Conservation (phyloP, 2,797 vertebrate genomes). For the Acrossocheilus fasciatus region DNA sequence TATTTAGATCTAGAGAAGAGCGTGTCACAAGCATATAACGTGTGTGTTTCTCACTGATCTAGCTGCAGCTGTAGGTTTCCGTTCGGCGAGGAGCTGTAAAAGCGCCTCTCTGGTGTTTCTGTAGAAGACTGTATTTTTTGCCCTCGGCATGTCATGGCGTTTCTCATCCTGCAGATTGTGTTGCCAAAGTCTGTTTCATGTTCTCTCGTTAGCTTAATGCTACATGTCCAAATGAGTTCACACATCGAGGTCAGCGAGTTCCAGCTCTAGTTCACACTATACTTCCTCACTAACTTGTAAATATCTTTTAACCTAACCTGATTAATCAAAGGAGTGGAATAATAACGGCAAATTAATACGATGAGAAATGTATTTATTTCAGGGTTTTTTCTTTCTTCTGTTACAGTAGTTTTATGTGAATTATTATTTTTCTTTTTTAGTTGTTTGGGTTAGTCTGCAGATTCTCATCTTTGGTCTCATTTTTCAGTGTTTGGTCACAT, state of each 20-base stretch:
- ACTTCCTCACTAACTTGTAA: conserved; percentile 73
- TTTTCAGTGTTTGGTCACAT: conserved; percentile 68
- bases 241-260: conserved; percentile 69
- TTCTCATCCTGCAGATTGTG: conserved; percentile 66
- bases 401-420: conserved; percentile 73
- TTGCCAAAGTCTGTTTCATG: conserved; percentile 71
- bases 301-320: conserved; percentile 70
- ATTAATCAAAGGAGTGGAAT: conserved; percentile 72
- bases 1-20: conserved; percentile 57
- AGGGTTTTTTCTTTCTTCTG: conserved; percentile 66
- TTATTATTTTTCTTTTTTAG: conserved; percentile 74
- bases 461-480: conserved; percentile 56
- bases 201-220: conserved; percentile 38
- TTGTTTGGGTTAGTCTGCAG: conserved; percentile 60
- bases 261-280: conserved; percentile 65
- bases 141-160: conserved; percentile 60
- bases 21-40: conserved; percentile 83
- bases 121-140: conserved; percentile 65
- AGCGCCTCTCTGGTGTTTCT: conserved; percentile 62
- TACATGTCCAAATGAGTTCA: conserved; percentile 43
- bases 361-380: conserved; percentile 89
- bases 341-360: conserved; percentile 73
- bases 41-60: conserved; percentile 77
- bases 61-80: conserved; percentile 61
- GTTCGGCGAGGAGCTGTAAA: background rate